These are phyloP conservation scores for Semotilus atromaculatus DNA, from an alignment of 2,797 vertebrate species.

Conservation along the genomic window DNA sequence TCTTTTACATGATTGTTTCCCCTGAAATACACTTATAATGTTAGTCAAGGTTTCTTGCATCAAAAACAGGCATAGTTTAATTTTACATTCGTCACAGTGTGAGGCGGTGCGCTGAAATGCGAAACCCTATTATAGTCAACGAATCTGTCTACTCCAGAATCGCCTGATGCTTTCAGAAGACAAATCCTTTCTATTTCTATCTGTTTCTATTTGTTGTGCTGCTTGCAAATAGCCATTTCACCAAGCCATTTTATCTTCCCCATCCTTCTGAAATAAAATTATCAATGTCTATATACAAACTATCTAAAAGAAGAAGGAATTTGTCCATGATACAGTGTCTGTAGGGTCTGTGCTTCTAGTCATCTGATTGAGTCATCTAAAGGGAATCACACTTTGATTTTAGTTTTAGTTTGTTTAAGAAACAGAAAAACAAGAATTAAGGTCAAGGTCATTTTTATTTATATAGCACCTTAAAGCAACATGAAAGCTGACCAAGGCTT, in stretches of 20 bases:
- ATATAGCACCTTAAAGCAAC: neutral
- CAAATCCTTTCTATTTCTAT: too few species aligned
- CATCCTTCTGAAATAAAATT: constrained; percentile 2
- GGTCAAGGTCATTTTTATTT: neutral
- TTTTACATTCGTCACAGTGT: neutral
- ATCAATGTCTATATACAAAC: neutral
- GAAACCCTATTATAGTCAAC: neutral
- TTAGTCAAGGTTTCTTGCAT: constrained; percentile 17
- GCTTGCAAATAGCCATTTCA: constrained; percentile 9
- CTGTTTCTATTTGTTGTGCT: neutral
- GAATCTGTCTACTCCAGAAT: neutral
- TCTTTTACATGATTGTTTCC: neutral
- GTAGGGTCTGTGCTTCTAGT: too few species aligned
- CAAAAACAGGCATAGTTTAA: constrained; percentile 3
- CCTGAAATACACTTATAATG: neutral
- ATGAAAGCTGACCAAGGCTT: neutral
- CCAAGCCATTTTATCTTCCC: neutral
- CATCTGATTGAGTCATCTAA: too few species aligned
- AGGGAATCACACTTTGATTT: too few species aligned
- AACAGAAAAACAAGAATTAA: too few species aligned
- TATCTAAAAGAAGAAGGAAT: neutral
- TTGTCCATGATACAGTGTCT: neutral
- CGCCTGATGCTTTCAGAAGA: neutral
- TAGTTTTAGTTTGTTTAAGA: too few species aligned
- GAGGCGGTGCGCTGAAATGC: neutral